Conservation (phyloP, 53 echinoderm and acorn worm genomes). For the Crossaster papposus region DNA sequence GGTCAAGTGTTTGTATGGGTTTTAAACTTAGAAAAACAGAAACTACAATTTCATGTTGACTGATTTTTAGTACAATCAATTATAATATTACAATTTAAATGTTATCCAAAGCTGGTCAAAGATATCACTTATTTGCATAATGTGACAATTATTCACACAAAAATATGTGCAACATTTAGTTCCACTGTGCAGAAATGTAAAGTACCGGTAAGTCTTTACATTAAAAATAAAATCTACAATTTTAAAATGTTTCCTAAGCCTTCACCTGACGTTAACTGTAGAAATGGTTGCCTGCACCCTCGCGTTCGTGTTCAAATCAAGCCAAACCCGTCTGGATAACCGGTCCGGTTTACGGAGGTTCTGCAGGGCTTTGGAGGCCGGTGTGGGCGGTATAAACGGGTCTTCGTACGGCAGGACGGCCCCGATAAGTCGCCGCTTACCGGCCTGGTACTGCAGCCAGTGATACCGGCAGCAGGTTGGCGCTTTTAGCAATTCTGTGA, state of each 20-base stretch:
- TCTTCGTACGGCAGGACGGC: slow-evolving; percentile 62
- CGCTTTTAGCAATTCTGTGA: slow-evolving; percentile 48
- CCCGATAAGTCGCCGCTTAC: slow-evolving; percentile 48
- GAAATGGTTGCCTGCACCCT: slow-evolving; percentile 74
- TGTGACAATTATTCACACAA: no score
- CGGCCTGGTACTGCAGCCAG: slow-evolving; percentile 64
- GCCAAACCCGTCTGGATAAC: slow-evolving; percentile 46
- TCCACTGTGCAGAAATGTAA: no score
- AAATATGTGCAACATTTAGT: no score
- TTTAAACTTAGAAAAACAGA: no score
- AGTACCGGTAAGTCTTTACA: not conserved
- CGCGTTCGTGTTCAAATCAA: slow-evolving; percentile 66
- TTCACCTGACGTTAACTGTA: slow-evolving; percentile 75
- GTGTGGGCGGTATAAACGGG: slow-evolving; percentile 49
- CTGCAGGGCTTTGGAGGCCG: slow-evolving; percentile 33
- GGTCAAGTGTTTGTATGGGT: no score
- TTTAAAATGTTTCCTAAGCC: not conserved
- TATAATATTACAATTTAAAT: no score
- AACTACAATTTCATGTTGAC: no score
- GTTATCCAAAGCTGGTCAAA: no score
- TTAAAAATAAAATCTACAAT: not conserved
- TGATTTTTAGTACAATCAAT: no score
- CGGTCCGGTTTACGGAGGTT: slow-evolving; percentile 50
- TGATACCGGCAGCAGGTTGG: slow-evolving; percentile 66
- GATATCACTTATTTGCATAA: no score